Percentiles rank a stretch among this genome's conserved stretches.
phyloP scores from a whole-genome alignment of 1,140 invertebrate species.

The Drosophila bocqueti region DNA sequence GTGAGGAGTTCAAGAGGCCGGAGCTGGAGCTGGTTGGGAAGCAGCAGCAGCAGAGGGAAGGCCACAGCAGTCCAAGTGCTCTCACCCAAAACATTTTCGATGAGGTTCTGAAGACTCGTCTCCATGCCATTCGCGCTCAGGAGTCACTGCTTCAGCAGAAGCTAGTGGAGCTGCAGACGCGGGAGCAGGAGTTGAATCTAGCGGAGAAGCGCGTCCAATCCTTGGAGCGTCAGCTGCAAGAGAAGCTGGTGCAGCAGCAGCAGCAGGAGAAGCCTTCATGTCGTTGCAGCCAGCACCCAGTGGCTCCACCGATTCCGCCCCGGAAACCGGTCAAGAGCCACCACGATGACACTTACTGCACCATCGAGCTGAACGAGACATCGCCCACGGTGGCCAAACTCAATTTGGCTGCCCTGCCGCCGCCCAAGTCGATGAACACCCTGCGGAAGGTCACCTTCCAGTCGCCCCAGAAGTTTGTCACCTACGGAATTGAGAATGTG shows the following conservation, averaged over 20 bases:
- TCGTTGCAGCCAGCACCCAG: conserved; percentile 21
- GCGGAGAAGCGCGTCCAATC: conserved; percentile 60
- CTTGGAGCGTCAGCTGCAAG: conserved; percentile 51
- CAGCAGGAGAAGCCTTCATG: conserved; percentile 16
- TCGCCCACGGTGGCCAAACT: conserved; percentile 80
- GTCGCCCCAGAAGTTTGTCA: conserved; percentile 69
- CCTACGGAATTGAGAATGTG: conserved; percentile 41
- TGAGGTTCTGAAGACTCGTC: conserved; percentile 65
- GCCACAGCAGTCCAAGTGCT: conserved; percentile 37
- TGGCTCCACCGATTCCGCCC: conserved; percentile 55
- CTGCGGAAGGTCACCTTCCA: conserved; percentile 78
- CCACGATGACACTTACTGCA: conserved; percentile 79
- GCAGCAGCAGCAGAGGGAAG: background rate
- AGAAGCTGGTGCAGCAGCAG: conserved; percentile 47
- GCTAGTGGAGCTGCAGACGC: conserved; percentile 81
- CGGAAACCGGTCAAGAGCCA: conserved; percentile 41
- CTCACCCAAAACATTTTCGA: conserved; percentile 69
- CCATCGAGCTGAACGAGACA: conserved; percentile 79
- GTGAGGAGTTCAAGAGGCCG: background rate
- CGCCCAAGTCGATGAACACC: conserved; percentile 58
- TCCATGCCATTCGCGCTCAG: conserved; percentile 72
- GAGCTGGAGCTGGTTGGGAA: background rate
- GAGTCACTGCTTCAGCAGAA: conserved; percentile 74
- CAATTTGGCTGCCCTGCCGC: conserved; percentile 70
- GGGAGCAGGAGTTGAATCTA: conserved; percentile 82